Base-by-base conservation (phyloP, 2,888 invertebrate genomes). In the Sceliomorpha sp. region DNA sequence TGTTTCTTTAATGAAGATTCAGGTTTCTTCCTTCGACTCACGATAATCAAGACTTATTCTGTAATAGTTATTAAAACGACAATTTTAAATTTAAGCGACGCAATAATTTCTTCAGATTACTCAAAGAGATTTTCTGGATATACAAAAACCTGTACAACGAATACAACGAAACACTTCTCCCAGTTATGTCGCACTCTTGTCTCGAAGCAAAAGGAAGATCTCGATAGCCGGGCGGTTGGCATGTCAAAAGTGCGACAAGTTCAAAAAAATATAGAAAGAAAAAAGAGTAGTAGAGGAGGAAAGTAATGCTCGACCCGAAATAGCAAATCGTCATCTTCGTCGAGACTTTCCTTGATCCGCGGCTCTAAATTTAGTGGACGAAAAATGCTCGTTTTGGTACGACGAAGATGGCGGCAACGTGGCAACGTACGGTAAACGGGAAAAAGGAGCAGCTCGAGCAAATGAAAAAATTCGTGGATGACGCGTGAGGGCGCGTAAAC, bases 401-500 rank as follows among this genome's bases (percentile, higher is more conserved):
- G 29, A 40, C 15, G 37, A 37, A 34, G 31, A 42, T 27, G 13
- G 24, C 17, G 15, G 29, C 13, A 9, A 53, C 14, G 14, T 31
- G 10, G 31, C n/a, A 31, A 10, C 15, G 44, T 26, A 29, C 29
- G 44, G 27, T 29, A 24, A 27, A 37, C 15, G 37, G 29, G 24
- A 39, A 51, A 24, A 40, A 9, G 39, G 32, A 32, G 34, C 27
- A 36, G 32, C 24, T 53, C 34, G 53, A 31, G 36, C 48, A 44
- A 47, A 58, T 39, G 48, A 31, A 62, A 60, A 70, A 40, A 26
- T 32, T 47, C 53, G 56, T 51, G 68, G 62, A 63, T 70, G 66
- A 58, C 67, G 59, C 50, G 50, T 53, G 64, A 60, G 62, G 71
- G 74, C 73, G 79, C 81, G 80, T 84, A 85, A 85, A 87, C 81